phyloP scores from a whole-genome alignment of 2,888 invertebrate species.

The Macaria liturata region DNA sequence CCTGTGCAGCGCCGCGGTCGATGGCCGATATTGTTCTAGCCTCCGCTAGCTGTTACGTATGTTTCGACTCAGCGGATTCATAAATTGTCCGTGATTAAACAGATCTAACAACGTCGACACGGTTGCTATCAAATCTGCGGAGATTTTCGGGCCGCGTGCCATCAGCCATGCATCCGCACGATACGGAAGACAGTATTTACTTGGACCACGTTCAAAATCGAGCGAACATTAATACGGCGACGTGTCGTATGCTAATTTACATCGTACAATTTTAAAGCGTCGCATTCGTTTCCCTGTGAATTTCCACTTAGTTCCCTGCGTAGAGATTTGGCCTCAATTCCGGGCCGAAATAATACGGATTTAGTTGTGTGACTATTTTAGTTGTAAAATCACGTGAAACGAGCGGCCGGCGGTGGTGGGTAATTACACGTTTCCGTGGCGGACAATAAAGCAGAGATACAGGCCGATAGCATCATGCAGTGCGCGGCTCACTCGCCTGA shows the following conservation, averaged over 20 bases:
- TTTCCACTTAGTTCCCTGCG: constrained; percentile 38
- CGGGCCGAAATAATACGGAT: constrained; percentile 27
- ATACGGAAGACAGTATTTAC: constrained; percentile 69
- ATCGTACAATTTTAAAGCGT: constrained; percentile 32
- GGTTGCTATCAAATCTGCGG: constrained; percentile 38
- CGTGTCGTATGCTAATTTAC: constrained; percentile 56
- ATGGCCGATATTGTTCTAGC: constrained; percentile 45
- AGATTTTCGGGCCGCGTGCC: constrained; percentile 57
- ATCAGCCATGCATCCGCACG: constrained; percentile 51
- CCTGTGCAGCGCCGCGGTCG: constrained; percentile 54
- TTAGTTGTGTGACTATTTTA: constrained; percentile 39
- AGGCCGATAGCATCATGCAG: constrained; percentile 56
- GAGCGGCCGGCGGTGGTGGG: constrained; percentile 36
- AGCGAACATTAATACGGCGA: constrained; percentile 61
- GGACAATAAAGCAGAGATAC: constrained; percentile 60
- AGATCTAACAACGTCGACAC: constrained; percentile 18
- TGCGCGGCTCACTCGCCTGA: constrained; percentile 48
- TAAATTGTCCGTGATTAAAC: constrained; percentile 27
- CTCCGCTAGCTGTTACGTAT: constrained; percentile 21
- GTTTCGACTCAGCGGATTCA: constrained; percentile 21
- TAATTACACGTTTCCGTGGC: constrained; percentile 64
- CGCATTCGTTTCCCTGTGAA: constrained; percentile 42
- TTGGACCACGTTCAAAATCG: constrained; percentile 72
- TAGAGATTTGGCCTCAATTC: constrained; percentile 35
- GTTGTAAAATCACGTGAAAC: constrained; percentile 52